Evolutionary conservation across 2,113 vertebrate species (phyloP), one percentile per base, ranked within the genome.

Genomic region (human): DNA sequence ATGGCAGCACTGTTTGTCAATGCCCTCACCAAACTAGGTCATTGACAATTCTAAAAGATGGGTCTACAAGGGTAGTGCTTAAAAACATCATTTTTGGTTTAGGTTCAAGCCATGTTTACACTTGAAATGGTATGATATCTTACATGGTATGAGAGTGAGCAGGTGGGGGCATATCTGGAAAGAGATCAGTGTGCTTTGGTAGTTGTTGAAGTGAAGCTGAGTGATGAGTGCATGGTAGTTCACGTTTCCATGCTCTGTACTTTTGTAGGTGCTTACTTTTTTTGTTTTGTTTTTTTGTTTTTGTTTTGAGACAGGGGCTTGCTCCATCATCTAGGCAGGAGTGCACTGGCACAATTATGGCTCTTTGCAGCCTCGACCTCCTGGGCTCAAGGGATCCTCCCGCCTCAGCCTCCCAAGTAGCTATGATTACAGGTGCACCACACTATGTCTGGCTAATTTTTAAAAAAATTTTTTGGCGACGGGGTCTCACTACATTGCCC

Each of bases 141-240:
- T 25, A 6, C 79, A 1, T 20, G 22, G n/a, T 35, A 55, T 12
- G 48, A 9, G 16, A 40, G 27, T 13, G 72, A 14, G 20, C 2
- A 2, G 59, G 13, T 8, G 20, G n/a, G 55, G 8, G 8, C 14
- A 0, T 13, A 0, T 3, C 0, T 6, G 22, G 17, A 4, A 7
- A 25, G 83, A 0, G 35, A 2, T 30, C 0, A 0, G 8, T 17
- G 2, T 1, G 8, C 12, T 64, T 64, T 64, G 57, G 52, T 5
- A 38, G 35, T n/a, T 18, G 43, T 23, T 10, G 11, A 32, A 8
- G 32, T 10, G 11, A 25, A 8, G 25, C 25, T 8, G n/a, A 64
- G 35, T 9, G 20, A 2, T 5, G 35, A 43, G 55, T 5, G 8
- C 7, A 0, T 0, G 5, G 43, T 4, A 4, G 0, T 20, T 30